Evolutionary conservation across 2,888 invertebrate genomes (phyloP).

Genomic region (Hemaris fuciformis): DNA sequence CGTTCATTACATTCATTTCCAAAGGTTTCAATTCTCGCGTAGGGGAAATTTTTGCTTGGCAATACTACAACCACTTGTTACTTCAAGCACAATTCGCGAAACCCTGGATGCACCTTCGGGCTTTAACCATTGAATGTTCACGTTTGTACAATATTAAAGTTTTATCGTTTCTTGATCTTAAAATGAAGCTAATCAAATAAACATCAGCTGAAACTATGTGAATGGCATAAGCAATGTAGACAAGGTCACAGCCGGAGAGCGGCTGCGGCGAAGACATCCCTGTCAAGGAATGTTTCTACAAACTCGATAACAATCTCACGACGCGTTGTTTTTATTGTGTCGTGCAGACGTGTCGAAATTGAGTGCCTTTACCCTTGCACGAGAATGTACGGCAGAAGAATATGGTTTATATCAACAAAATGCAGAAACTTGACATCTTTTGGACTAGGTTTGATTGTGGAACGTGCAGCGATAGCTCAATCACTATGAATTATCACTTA

Average conservation of each 20-base stretch:
- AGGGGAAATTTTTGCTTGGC: too few species aligned
- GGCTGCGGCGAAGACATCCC: conserved; percentile 1
- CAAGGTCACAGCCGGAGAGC: conserved; percentile 5
- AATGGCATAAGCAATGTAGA: neutral
- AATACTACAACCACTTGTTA: too few species aligned
- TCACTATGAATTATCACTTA: too few species aligned
- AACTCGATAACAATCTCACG: neutral
- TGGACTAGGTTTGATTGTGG: too few species aligned
- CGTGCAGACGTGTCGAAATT: neutral
- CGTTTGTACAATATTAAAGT: too few species aligned
- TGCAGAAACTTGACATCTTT: neutral
- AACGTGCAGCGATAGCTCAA: too few species aligned
- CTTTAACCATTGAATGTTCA: too few species aligned
- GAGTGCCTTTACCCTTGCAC: neutral
- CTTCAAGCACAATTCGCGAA: too few species aligned
- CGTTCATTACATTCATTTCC: neutral
- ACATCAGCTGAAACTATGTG: neutral
- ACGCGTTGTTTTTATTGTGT: neutral
- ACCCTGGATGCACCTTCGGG: too few species aligned
- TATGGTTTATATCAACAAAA: neutral
- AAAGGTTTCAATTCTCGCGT: neutral
- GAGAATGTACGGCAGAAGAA: neutral
- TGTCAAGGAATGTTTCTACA: conserved; percentile 7
- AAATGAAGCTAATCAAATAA: neutral
- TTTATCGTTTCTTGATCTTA: too few species aligned